Evolutionary conservation across 2,888 invertebrate species (phyloP).

Genomic region (Dasysyrphus albostriatus): DNA sequence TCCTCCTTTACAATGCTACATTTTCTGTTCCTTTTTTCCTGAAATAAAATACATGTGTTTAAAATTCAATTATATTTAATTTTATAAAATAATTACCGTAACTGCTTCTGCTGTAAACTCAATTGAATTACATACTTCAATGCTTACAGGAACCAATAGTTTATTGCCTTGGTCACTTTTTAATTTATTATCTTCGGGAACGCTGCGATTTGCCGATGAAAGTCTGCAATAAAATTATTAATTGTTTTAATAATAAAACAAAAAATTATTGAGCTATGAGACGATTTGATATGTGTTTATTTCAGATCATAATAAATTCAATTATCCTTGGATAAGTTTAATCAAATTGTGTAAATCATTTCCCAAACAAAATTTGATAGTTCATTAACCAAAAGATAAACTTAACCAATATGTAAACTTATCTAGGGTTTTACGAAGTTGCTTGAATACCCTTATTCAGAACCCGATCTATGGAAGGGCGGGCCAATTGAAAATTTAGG

Average conservation of each 20-base stretch:
- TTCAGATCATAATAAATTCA: too few species aligned
- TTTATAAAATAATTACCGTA: slow-evolving; percentile 76
- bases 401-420: too few species aligned
- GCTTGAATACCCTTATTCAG: too few species aligned
- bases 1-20: slow-evolving; percentile 97
- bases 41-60: background rate
- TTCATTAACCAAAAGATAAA: too few species aligned
- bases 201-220: slow-evolving; percentile 42
- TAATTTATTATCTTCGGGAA: slow-evolving; percentile 76
- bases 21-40: slow-evolving; percentile 88
- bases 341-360: too few species aligned
- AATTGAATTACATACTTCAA: slow-evolving; percentile 80
- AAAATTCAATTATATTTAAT: background rate
- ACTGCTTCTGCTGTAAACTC: slow-evolving; percentile 78
- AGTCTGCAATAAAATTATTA: slow-evolving; percentile 32
- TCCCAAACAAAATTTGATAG: too few species aligned
- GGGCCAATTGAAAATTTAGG: too few species aligned
- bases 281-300: too few species aligned
- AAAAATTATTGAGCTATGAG: too few species aligned
- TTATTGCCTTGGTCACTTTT: slow-evolving; percentile 79
- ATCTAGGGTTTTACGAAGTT: too few species aligned
- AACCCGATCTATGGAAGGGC: too few species aligned
- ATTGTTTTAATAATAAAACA: background rate
- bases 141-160: slow-evolving; percentile 80
- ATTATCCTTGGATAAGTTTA: too few species aligned